These are phyloP conservation scores for Rotaria macrura DNA, from an alignment of 2,888 invertebrate species.

Conservation along the genomic window DNA sequence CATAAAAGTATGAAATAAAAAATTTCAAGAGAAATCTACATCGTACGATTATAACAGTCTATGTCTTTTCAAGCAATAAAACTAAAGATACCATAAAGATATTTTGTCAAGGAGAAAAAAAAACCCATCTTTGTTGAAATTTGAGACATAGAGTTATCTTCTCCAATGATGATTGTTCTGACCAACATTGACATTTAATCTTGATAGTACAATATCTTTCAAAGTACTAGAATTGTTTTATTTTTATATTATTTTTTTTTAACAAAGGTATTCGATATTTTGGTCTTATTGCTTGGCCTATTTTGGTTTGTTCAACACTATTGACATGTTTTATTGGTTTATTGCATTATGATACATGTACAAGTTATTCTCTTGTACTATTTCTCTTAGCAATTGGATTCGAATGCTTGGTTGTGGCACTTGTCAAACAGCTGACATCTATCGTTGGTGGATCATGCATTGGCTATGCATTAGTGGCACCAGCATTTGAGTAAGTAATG, in stretches of 20 bases:
- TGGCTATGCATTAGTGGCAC: conserved; percentile 48
- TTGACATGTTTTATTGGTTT: conserved; percentile 39
- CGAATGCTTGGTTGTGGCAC: conserved; percentile 41
- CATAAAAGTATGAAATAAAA: no score
- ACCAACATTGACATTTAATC: no score
- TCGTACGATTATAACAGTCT: no score
- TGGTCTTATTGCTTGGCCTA: conserved; percentile 43
- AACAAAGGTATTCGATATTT: conserved; percentile 47
- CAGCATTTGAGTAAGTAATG: conserved; percentile 42
- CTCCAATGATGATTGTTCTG: no score
- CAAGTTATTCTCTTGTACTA: conserved; percentile 40
- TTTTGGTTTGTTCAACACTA: conserved; percentile 40
- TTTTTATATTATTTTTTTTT: background rate
- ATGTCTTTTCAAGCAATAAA: no score
- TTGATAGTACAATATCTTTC: no score
- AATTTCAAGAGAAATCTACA: no score
- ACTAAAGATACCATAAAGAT: no score
- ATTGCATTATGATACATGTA: conserved; percentile 46
- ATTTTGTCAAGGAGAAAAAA: no score
- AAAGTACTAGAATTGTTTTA: no score
- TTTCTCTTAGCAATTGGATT: conserved; percentile 42
- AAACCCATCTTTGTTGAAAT: no score
- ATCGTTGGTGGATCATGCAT: conserved; percentile 47
- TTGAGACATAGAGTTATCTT: no score
- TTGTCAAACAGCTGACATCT: conserved; percentile 45